Percentiles rank a stretch among this genome's conserved stretches.
Conservation (phyloP, 2,797 vertebrate species). For the Lindbergichthys nudifrons region DNA sequence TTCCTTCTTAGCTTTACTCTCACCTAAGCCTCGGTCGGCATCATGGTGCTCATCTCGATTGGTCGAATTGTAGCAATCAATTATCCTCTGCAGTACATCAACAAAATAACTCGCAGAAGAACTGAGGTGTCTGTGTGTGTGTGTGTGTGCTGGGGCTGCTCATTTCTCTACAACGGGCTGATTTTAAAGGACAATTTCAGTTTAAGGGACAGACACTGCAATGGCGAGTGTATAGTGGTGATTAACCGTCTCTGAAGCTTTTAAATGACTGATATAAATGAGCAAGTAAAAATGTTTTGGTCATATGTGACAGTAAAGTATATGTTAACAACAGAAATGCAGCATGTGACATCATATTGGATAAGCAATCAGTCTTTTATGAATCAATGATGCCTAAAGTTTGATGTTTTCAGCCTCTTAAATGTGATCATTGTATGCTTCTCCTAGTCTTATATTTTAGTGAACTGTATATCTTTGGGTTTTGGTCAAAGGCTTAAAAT, state of each 20-base stretch:
- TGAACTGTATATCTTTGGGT: no score
- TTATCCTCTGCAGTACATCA: constrained; percentile 68
- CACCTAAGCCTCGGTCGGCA: constrained; percentile 83
- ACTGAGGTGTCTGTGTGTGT: constrained; percentile 54
- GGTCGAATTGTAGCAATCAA: constrained; percentile 81
- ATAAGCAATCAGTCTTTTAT: neutral
- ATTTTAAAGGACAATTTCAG: constrained; percentile 54
- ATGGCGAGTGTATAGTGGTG: constrained; percentile 66
- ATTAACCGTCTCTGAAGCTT: constrained; percentile 39
- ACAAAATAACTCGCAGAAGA: constrained; percentile 52
- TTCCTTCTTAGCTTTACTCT: constrained; percentile 77
- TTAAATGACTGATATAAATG: neutral
- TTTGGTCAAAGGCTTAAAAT: no score
- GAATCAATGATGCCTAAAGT: neutral
- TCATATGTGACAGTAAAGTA: neutral
- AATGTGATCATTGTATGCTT: neutral
- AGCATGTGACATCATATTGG: neutral
- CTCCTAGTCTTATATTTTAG: neutral
- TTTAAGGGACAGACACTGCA: constrained; percentile 49
- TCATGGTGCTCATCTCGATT: constrained; percentile 81
- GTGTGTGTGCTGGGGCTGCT: constrained; percentile 70
- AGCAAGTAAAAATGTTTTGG: neutral
- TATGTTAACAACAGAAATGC: neutral
- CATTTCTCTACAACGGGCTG: constrained; percentile 58
- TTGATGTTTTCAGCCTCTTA: neutral